phyloP scores from a whole-genome alignment of 1,140 invertebrate species.

The Sminthurinus signatus region DNA sequence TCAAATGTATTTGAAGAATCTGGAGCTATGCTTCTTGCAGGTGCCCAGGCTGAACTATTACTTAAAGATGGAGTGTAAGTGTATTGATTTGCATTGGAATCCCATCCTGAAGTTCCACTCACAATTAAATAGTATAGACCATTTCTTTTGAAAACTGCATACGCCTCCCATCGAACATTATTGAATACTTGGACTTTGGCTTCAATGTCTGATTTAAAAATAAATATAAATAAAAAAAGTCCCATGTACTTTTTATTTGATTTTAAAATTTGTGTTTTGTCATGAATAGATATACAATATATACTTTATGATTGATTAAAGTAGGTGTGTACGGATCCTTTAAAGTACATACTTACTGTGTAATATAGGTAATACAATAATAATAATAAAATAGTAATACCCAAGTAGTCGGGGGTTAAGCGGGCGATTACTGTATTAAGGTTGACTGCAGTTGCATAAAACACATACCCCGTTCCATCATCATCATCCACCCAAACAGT shows the following conservation, averaged over 20 bases:
- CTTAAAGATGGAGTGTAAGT: conserved; percentile 1
- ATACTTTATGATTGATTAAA: too few species aligned
- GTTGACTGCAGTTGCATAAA: conserved; percentile 11
- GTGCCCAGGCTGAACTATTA: conserved; percentile 3
- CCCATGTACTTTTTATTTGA: too few species aligned
- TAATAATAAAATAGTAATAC: too few species aligned
- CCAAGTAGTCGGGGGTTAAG: conserved; percentile 8
- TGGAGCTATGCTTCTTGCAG: not conserved
- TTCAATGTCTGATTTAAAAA: too few species aligned
- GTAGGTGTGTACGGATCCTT: too few species aligned
- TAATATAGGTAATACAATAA: too few species aligned
- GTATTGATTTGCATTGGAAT: conserved; percentile 10
- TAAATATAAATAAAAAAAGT: too few species aligned
- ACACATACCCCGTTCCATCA: not conserved
- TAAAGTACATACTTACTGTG: too few species aligned
- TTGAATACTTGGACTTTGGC: not conserved
- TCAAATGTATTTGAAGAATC: conserved; percentile 12
- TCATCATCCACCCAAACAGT: conserved; percentile 18
- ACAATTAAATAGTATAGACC: conserved; percentile 7
- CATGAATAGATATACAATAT: too few species aligned
- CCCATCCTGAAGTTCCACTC: not conserved
- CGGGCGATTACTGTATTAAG: conserved; percentile 8
- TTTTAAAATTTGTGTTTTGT: too few species aligned
- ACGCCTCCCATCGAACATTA: conserved; percentile 5
- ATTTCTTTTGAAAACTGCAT: conserved; percentile 9